Evolutionary conservation across 2,113 vertebrate genomes (phyloP).

Genomic region (Danionella cerebrum): DNA sequence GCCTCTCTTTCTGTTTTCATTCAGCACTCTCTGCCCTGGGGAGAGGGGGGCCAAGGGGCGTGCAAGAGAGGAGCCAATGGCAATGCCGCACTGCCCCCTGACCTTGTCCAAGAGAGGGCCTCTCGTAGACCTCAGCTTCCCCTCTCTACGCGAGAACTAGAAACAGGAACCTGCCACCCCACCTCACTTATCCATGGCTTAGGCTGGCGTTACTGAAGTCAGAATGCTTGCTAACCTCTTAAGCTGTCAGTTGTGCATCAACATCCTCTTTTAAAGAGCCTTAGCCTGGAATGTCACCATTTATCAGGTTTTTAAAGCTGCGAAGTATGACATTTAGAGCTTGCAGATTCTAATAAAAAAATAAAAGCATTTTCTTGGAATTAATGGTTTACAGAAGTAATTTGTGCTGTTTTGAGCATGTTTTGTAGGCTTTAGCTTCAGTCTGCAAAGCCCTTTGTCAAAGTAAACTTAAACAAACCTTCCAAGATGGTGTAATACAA

Average conservation of each 20-base stretch:
- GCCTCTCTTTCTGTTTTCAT: constrained; percentile 22
- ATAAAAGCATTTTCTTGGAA: too few species aligned
- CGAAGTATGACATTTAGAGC: neutral
- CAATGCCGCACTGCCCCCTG: constrained; percentile 29
- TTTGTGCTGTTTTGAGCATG: too few species aligned
- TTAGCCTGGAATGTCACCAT: neutral
- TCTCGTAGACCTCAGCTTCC: constrained; percentile 26
- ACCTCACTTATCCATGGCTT: neutral
- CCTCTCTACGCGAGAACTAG: neutral
- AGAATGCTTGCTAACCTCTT: neutral
- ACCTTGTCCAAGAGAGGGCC: constrained; percentile 44
- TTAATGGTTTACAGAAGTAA: too few species aligned
- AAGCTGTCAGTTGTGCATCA: neutral
- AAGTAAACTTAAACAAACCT: too few species aligned
- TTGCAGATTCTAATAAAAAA: too few species aligned
- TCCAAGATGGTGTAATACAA: too few species aligned
- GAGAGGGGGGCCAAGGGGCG: constrained; percentile 27
- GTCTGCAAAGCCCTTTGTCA: too few species aligned
- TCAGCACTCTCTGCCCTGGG: constrained; percentile 11
- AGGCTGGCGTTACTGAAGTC: constrained; percentile 9
- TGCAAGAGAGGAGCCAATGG: constrained; percentile 44
- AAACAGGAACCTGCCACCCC: constrained; percentile 14
- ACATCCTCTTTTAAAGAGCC: neutral
- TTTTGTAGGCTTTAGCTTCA: too few species aligned
- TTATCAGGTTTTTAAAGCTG: neutral